Conservation (phyloP, 2,113 vertebrate species). For the Chelonoidis abingdonii region DNA sequence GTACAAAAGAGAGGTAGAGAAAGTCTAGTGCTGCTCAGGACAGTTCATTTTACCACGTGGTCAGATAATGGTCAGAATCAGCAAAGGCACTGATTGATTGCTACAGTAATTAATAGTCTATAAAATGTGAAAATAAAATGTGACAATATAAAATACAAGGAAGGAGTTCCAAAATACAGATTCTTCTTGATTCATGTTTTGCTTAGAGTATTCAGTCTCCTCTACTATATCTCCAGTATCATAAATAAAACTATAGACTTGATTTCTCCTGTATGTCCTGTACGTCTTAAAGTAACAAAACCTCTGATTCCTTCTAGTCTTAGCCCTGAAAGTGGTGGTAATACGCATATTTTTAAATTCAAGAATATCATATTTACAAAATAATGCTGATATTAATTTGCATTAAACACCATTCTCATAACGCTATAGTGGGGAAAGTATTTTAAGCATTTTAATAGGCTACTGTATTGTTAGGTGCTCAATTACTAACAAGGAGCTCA, state of each 20-base stretch:
- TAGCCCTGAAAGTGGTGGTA: background rate
- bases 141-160: background rate
- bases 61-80: background rate
- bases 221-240: background rate
- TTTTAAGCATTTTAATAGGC: background rate
- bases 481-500: background rate
- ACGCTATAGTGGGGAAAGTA: background rate
- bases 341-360: background rate
- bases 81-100: background rate
- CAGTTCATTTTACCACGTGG: background rate
- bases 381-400: background rate
- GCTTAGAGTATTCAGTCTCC: rapidly evolving
- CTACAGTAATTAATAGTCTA: background rate
- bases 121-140: background rate
- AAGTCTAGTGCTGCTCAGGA: background rate
- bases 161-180: background rate
- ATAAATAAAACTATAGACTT: background rate
- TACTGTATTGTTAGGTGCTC: rapidly evolving
- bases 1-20: background rate
- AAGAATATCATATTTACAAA: background rate
- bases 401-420: background rate
- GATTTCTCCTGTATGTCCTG: background rate
- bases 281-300: background rate
- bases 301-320: background rate
- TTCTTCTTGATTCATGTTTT: background rate